Conservation (phyloP, 2,113 vertebrate species). For the Elgaria multicarinata region DNA sequence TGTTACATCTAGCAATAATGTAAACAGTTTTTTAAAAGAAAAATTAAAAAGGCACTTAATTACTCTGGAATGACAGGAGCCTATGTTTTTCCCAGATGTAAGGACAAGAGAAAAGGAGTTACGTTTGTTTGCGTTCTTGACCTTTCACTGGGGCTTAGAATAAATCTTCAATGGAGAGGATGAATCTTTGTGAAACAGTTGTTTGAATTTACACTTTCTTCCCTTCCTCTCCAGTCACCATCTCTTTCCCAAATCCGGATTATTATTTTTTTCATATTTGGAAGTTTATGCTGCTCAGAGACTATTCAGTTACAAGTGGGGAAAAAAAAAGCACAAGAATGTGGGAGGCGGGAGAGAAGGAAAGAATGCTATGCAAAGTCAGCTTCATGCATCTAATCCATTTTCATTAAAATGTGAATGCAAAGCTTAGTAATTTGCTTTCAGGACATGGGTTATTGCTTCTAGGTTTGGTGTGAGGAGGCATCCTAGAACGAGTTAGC, state of each 20-base stretch:
- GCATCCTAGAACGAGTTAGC: too few species aligned
- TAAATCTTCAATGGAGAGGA: constrained; percentile 47
- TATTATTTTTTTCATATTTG: constrained; percentile 3
- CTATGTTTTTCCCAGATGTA: constrained; percentile 50
- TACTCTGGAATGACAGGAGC: constrained; percentile 40
- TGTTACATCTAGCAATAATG: constrained; percentile 80
- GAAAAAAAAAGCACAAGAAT: background rate
- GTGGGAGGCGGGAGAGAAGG: background rate
- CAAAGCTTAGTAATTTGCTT: background rate
- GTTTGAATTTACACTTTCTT: background rate
- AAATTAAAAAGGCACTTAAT: constrained; percentile 61
- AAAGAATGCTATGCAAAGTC: constrained; percentile 65
- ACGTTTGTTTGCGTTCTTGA: constrained; percentile 38
- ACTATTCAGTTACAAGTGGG: constrained; percentile 22
- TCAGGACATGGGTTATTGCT: background rate
- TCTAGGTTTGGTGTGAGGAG: background rate
- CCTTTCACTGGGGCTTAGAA: constrained; percentile 52
- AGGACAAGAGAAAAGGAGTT: constrained; percentile 45
- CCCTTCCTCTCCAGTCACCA: background rate
- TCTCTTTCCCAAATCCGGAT: background rate
- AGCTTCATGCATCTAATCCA: constrained; percentile 16
- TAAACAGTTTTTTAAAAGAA: constrained; percentile 70
- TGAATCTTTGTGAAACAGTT: constrained; percentile 58
- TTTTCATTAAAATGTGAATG: constrained; percentile 23
- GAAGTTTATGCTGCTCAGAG: background rate